A percentile compares a stretch with the other conserved stretches of the same genome.
Conservation (phyloP, 2,113 vertebrate species). For the Rhinopomastus cyanomelas region DNA sequence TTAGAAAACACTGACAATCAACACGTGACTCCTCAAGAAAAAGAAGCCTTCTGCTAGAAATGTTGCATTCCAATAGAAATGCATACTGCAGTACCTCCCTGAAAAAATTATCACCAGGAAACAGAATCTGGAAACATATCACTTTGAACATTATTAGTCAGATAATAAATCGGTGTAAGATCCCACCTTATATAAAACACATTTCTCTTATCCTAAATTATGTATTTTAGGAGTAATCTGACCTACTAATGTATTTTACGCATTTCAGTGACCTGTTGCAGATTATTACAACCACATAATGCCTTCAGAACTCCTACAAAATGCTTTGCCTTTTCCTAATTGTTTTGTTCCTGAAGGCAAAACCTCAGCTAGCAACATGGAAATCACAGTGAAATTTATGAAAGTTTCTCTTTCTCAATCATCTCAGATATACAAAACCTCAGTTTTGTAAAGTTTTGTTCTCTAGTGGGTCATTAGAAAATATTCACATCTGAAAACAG, state of each 20-base stretch:
- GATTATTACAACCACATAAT: constrained; percentile 10
- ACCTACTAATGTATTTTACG: constrained; percentile 44
- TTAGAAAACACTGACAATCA: constrained; percentile 20
- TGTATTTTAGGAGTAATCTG: constrained; percentile 9
- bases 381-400: neutral
- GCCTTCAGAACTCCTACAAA: constrained; percentile 30
- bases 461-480: neutral
- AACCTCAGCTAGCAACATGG: neutral
- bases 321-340: neutral
- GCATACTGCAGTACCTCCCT: neutral
- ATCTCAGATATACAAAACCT: neutral
- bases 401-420: constrained; percentile 7
- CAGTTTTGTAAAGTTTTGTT: too few relatives aligned
- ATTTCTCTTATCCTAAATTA: constrained; percentile 49
- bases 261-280: constrained; percentile 53
- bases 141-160: constrained; percentile 43
- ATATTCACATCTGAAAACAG: neutral
- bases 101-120: constrained; percentile 26
- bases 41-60: neutral
- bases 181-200: constrained; percentile 45
- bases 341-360: neutral
- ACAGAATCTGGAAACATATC: constrained; percentile 9
- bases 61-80: neutral
- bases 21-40: neutral
- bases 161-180: constrained; percentile 48